phyloP scores from a whole-genome alignment of 2,797 vertebrate genomes.

The Merluccius polli region DNA sequence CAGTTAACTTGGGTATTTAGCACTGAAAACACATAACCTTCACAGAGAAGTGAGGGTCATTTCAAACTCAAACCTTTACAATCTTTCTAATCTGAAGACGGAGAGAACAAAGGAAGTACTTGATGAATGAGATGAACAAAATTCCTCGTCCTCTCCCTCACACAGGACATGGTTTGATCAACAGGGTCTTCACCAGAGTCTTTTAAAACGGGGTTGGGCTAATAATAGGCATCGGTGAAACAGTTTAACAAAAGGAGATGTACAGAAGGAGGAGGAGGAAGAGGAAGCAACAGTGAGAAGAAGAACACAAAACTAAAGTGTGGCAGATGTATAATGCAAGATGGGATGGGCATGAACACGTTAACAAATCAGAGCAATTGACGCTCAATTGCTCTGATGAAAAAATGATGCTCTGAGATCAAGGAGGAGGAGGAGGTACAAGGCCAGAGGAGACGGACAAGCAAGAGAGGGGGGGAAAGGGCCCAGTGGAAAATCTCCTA shows the following conservation, averaged over 20 bases:
- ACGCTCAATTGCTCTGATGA: no score
- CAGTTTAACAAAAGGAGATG: background rate
- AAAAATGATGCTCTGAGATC: background rate
- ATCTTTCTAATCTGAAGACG: conserved; percentile 53
- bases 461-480: conserved; percentile 21
- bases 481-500: conserved; percentile 56
- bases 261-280: background rate
- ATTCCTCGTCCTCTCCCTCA: conserved; percentile 19
- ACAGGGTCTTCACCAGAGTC: conserved; percentile 27
- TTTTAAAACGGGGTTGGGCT: conserved; percentile 24
- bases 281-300: background rate
- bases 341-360: background rate
- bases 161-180: conserved; percentile 32
- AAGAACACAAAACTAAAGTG: background rate
- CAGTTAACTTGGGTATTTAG: conserved; percentile 25
- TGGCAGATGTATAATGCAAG: background rate
- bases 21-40: conserved; percentile 44
- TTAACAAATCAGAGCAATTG: conserved; percentile 11
- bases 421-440: conserved; percentile 30
- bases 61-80: conserved; percentile 34
- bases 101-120: conserved; percentile 10
- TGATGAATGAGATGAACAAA: conserved; percentile 28
- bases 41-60: conserved; percentile 21
- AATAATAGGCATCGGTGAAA: background rate
- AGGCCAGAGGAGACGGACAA: conserved; percentile 49